These are phyloP conservation scores for Bedellia somnulentella DNA, from an alignment of 2,888 invertebrate species.

Conservation along the genomic window DNA sequence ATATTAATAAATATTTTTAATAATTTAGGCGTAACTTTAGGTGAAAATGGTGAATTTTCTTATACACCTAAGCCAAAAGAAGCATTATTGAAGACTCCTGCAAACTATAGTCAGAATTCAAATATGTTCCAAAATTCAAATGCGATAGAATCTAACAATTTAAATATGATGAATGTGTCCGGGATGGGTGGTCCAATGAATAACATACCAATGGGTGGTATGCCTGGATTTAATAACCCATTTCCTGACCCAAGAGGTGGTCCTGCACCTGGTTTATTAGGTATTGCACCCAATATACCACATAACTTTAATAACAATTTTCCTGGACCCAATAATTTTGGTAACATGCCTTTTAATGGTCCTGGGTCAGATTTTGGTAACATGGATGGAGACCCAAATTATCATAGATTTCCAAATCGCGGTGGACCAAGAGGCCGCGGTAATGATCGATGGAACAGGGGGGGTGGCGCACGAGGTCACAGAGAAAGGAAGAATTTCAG, in stretches of 20 bases:
- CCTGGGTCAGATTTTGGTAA: slow-evolving; percentile 43
- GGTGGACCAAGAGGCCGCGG: slow-evolving; percentile 47
- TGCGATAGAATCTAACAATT: slow-evolving; percentile 32
- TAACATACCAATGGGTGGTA: slow-evolving; percentile 38
- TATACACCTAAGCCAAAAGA: slow-evolving; percentile 51
- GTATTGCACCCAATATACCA: slow-evolving; percentile 58
- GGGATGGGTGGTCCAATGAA: slow-evolving; percentile 38
- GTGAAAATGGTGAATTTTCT: slow-evolving; percentile 60
- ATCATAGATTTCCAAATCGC: slow-evolving; percentile 39
- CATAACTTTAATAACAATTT: slow-evolving; percentile 47
- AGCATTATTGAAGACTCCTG: slow-evolving; percentile 42
- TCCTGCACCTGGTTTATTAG: slow-evolving; percentile 58
- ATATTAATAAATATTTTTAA: slow-evolving; percentile 62
- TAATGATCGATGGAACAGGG: slow-evolving; percentile 45
- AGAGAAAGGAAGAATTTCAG: slow-evolving; percentile 50
- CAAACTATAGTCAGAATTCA: slow-evolving; percentile 33
- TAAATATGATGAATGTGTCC: slow-evolving; percentile 49
- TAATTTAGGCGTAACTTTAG: slow-evolving; percentile 62
- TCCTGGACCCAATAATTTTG: slow-evolving; percentile 39
- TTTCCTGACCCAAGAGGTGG: slow-evolving; percentile 50
- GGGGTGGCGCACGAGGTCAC: slow-evolving; percentile 44
- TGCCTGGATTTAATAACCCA: slow-evolving; percentile 40
- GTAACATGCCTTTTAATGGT: slow-evolving; percentile 46
- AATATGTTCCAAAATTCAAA: slow-evolving; percentile 33
- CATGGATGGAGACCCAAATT: slow-evolving; percentile 44